Evolutionary conservation across 2,113 vertebrate species (phyloP).

Genomic region (Opisthocomus hoazin): DNA sequence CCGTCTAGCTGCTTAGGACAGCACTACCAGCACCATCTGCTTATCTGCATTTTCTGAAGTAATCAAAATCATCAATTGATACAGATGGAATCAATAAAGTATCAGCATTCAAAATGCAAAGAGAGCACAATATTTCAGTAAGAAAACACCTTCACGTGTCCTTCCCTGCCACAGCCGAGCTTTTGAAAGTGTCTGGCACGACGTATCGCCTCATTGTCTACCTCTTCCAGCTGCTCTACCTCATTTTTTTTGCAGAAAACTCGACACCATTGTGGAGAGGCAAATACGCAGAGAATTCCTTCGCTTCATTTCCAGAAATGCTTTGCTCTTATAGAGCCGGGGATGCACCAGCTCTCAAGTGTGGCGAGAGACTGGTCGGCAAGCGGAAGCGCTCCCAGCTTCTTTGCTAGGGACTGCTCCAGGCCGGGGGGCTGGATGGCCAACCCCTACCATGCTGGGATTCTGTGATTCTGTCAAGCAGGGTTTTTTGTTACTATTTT

Average conservation of each 20-base stretch:
- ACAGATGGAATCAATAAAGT: not conserved
- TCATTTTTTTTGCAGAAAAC: not conserved
- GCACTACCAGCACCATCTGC: conserved; percentile 11
- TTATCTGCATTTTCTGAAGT: conserved; percentile 6
- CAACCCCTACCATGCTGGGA: too few relatives aligned
- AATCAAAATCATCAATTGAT: conserved; percentile 10
- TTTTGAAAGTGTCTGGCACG: not conserved
- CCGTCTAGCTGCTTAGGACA: conserved; percentile 13
- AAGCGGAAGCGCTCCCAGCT: not conserved
- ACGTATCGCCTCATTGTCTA: conserved; percentile 17
- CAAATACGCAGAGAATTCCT: not conserved
- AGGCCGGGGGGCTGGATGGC: not conserved
- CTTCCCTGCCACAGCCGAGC: not conserved
- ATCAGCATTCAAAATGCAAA: conserved; percentile 37
- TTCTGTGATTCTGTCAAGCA: too few relatives aligned
- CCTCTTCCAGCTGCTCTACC: not conserved
- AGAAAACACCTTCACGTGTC: not conserved
- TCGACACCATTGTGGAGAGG: not conserved
- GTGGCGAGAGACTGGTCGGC: not conserved
- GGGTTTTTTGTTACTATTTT: too few relatives aligned
- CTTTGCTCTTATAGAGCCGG: not conserved
- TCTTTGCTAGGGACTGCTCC: not conserved
- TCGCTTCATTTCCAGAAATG: not conserved
- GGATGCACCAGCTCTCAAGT: not conserved
- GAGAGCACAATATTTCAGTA: not conserved